These are phyloP conservation scores for Sebastes hubbsi DNA, from an alignment of 2,797 vertebrate species.

Conservation along the genomic window DNA sequence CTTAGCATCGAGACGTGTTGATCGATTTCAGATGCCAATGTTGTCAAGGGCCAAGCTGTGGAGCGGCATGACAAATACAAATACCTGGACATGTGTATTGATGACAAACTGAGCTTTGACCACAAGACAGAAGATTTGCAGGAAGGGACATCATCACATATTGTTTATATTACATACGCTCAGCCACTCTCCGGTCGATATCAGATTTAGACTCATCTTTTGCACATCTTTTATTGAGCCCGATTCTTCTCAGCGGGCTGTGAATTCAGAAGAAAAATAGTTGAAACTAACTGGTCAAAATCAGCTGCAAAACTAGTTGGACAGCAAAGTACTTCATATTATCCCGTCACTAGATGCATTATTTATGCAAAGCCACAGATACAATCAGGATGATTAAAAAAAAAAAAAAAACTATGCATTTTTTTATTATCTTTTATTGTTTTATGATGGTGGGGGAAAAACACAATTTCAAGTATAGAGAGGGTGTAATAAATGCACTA, in stretches of 20 bases:
- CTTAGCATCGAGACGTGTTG: slow-evolving; percentile 34
- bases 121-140: slow-evolving; percentile 43
- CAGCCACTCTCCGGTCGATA: slow-evolving; percentile 1
- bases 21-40: slow-evolving; percentile 63
- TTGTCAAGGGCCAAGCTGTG: slow-evolving; percentile 45
- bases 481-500: background rate
- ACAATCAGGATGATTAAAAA: background rate
- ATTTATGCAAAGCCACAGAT: background rate
- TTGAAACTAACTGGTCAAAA: background rate
- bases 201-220: slow-evolving; percentile 8
- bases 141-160: slow-evolving; percentile 30
- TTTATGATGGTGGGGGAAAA: too few species aligned
- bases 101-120: slow-evolving; percentile 61
- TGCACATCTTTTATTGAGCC: slow-evolving; percentile 11
- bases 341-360: background rate
- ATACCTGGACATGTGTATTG: slow-evolving; percentile 58
- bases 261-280: background rate
- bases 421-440: background rate
- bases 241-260: background rate
- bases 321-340: background rate
- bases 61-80: slow-evolving; percentile 53
- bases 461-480: too few species aligned
- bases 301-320: background rate
- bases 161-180: slow-evolving; percentile 46
- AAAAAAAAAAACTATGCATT: background rate